phyloP scores from a whole-genome alignment of 2,888 invertebrate species.

The Eledone cirrhosa region DNA sequence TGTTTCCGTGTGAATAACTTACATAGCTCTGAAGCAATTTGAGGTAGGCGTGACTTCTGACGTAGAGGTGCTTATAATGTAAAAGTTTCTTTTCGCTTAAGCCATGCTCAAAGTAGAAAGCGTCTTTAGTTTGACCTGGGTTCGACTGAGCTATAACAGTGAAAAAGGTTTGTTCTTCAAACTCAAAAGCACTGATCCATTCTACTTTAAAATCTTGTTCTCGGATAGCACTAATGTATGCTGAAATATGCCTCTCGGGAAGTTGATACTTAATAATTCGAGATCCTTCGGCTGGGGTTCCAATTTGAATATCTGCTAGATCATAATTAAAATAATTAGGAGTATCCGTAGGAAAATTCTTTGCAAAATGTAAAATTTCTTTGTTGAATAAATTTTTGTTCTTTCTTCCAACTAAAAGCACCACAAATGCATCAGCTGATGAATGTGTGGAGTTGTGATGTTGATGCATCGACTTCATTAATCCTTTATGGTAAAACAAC shows the following conservation, averaged over 20 bases:
- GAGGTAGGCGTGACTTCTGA: constrained; percentile 53
- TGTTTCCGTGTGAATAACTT: constrained; percentile 49
- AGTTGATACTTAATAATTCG: constrained; percentile 46
- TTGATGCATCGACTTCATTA: constrained; percentile 32
- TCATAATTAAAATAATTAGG: constrained; percentile 43
- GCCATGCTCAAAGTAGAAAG: constrained; percentile 50
- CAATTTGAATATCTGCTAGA: constrained; percentile 48
- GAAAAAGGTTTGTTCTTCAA: constrained; percentile 47
- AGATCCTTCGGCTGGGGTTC: constrained; percentile 37
- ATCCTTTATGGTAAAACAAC: constrained; percentile 49
- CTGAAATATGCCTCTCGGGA: constrained; percentile 55
- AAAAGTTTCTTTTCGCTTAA: constrained; percentile 47
- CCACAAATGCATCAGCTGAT: constrained; percentile 44
- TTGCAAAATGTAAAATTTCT: constrained; percentile 41
- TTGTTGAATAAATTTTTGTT: constrained; percentile 38
- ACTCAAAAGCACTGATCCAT: constrained; percentile 56
- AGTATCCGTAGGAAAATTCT: background rate
- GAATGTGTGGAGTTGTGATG: background rate
- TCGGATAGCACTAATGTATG: constrained; percentile 51
- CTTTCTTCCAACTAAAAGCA: constrained; percentile 49
- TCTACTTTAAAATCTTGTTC: constrained; percentile 48
- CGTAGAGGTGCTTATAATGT: constrained; percentile 45
- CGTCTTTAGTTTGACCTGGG: constrained; percentile 32
- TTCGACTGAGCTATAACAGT: constrained; percentile 46
- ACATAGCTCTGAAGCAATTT: constrained; percentile 58